Base-by-base conservation (phyloP, 2,797 vertebrate genomes). In the Caiman crocodilus region DNA sequence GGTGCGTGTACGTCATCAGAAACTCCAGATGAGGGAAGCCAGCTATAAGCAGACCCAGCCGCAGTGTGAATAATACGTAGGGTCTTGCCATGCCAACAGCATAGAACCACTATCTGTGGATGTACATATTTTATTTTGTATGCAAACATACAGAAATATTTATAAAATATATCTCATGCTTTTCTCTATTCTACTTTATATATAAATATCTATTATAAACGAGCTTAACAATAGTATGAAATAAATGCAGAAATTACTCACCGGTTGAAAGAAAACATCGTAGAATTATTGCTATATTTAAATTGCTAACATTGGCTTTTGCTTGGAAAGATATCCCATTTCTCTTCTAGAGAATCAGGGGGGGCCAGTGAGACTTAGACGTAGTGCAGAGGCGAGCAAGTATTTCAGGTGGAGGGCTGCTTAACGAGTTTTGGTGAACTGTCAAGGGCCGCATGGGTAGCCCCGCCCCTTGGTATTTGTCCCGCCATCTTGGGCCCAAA, bases 71-170 rank as follows among this genome's bases (percentile, higher is more conserved):
- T 96, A 96, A 96, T 97, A 97, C 95, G 96, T 96, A 59, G 96
- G 95, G 96, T 96, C 93, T 76, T 93, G 81, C 88, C 94, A 78
- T 92, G 95, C 79, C 85, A 88, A 77, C 93, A 94, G 98, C 97
- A 98, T 97, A 98, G 98, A 98, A 99, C 98, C 99, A 99, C 99
- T 98, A 97, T 96, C 97, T 97, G 98, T 98, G 98, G 98, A 97
- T 99, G 99, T 99, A 99, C 98, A 99, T 99, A 98, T 98, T 98
- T 98, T 98, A 98, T 98, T 98, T 99, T 98, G 98, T 99, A 99
- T 98, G 98, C 98, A 97, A 98, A 99, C 98, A 98, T 98, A 98
- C 98, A 98, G 98, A 98, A 98, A 98, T 99, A 99, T 99, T 99
- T 99, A 99, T 99, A 98, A 99, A 97, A 98, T 98, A 98, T 98